phyloP scores from a whole-genome alignment of 2,888 invertebrate species.

The Hirtodrosophila duncani region DNA sequence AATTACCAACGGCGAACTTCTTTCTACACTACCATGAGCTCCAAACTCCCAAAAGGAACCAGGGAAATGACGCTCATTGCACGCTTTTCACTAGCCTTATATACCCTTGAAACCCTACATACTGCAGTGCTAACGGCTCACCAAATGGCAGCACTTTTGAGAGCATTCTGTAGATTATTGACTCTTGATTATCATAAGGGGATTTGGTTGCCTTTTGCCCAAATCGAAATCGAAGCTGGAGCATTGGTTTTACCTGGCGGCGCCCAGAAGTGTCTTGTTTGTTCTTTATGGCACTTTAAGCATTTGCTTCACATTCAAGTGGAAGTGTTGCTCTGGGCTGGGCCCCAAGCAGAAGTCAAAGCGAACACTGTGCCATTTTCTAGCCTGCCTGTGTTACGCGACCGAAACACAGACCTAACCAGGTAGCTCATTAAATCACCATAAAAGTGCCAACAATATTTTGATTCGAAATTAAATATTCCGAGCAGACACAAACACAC shows the following conservation, averaged over 20 bases:
- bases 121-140: slow-evolving; percentile 3
- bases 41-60: too few relatives aligned
- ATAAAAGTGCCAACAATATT: slow-evolving; percentile 50
- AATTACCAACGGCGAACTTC: too few relatives aligned
- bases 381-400: slow-evolving; percentile 59
- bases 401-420: slow-evolving; percentile 13
- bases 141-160: slow-evolving; percentile 15
- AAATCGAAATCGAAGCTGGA: slow-evolving; percentile 29
- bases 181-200: slow-evolving; percentile 60
- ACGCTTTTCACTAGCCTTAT: too few relatives aligned
- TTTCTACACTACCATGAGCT: too few relatives aligned
- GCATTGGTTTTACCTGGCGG: neutral
- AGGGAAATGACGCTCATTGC: too few relatives aligned
- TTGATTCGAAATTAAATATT: slow-evolving; percentile 42
- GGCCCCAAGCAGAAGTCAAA: slow-evolving; percentile 24
- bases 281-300: slow-evolving; percentile 25
- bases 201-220: slow-evolving; percentile 52
- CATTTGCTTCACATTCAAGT: slow-evolving; percentile 43
- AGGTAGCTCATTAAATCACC: slow-evolving; percentile 46
- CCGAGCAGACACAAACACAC: slow-evolving; percentile 34
- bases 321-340: slow-evolving; percentile 9
- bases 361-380: slow-evolving; percentile 54
- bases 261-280: slow-evolving; percentile 33
- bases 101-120: too few relatives aligned
- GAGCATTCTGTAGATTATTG: slow-evolving; percentile 42